Base-by-base conservation (phyloP, 2,797 vertebrate species). In the Falco columbarius region DNA sequence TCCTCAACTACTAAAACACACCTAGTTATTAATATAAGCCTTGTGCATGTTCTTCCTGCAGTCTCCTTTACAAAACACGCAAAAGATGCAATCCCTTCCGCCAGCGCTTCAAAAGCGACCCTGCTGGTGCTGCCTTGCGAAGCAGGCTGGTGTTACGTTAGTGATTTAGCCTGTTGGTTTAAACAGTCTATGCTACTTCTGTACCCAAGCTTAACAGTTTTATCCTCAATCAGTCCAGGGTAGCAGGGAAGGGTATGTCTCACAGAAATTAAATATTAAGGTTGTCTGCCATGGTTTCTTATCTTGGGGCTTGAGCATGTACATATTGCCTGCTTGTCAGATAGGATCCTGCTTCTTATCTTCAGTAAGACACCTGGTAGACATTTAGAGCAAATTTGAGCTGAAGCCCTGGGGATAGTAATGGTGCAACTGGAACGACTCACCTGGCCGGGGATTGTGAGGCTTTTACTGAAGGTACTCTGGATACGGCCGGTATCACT, bases 321-420 rank as follows among this genome's bases (percentile, higher is more conserved):
- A n/a, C 3, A 0, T 59, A 0, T 58, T 46, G 58, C 58, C 38
- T 36, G 34, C 58, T 80, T 26, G 27, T n/a, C 0, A 2, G 58
- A 7, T 16, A 9, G 66, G n/a, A 79, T 56, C n/a, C 74, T 72
- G 62, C 46, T 89, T 8, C 77, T 84, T 61, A 10, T 51, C 81
- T 61, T 54, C 67, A 56, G 16, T 14, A 47, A 24, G 40, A 36
- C 86, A 20, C 52, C 71, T 79, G 76, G 70, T 20, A 14, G 27
- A 12, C 74, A 16, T 3, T 52, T 17, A 54, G 75, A 63, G 51
- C 5, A 21, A 17, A 20, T 34, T 13, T 42, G 55, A 65, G 17
- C 4, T 16, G 30, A 4, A 63, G 14, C 51, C 67, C 23, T 38
- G 59, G 20, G 24, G 14, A 24, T 49, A 49, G 36, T 14, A 2